These are phyloP conservation scores for Drosophila varians DNA, from an alignment of 1,140 invertebrate genomes.

Conservation along the genomic window DNA sequence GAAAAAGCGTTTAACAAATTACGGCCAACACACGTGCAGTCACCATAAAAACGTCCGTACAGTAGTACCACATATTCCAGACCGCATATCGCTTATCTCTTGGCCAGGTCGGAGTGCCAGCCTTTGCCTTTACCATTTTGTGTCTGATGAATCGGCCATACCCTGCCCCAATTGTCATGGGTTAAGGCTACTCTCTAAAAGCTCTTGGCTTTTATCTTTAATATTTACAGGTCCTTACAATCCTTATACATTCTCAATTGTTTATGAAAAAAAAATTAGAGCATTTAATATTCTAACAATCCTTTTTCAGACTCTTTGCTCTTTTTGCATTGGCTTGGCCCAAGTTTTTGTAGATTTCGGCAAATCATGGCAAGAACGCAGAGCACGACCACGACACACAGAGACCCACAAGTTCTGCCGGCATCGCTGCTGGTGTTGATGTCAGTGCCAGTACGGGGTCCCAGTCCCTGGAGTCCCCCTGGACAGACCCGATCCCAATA, in stretches of 20 bases:
- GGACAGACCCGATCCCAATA: conserved; percentile 26
- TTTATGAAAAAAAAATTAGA: too few relatives aligned
- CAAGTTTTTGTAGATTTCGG: conserved; percentile 54
- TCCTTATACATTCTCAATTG: too few relatives aligned
- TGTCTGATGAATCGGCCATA: conserved; percentile 12
- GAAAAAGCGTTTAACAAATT: conserved; percentile 62
- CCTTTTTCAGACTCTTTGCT: not conserved
- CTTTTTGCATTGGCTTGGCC: conserved; percentile 20
- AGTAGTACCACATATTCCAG: conserved; percentile 14
- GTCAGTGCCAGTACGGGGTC: conserved; percentile 35
- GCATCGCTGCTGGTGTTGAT: conserved; percentile 41
- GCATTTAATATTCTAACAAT: not conserved
- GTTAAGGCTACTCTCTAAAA: not conserved
- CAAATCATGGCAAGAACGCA: conserved; percentile 63
- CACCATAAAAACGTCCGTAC: conserved; percentile 57
- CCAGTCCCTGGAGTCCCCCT: conserved; percentile 1
- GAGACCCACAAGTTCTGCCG: conserved; percentile 33
- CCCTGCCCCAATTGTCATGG: not conserved
- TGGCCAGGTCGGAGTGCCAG: conserved; percentile 11
- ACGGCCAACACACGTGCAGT: conserved; percentile 56
- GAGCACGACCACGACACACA: conserved; percentile 61
- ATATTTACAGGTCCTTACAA: too few relatives aligned
- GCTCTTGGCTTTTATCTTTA: not conserved
- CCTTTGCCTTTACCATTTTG: conserved; percentile 4
- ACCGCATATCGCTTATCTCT: conserved; percentile 52